Percentiles rank a stretch among this genome's conserved stretches.
These are phyloP conservation scores for Ochotona curzoniae DNA, from an alignment of 2,113 vertebrate genomes.

Conservation along the genomic window DNA sequence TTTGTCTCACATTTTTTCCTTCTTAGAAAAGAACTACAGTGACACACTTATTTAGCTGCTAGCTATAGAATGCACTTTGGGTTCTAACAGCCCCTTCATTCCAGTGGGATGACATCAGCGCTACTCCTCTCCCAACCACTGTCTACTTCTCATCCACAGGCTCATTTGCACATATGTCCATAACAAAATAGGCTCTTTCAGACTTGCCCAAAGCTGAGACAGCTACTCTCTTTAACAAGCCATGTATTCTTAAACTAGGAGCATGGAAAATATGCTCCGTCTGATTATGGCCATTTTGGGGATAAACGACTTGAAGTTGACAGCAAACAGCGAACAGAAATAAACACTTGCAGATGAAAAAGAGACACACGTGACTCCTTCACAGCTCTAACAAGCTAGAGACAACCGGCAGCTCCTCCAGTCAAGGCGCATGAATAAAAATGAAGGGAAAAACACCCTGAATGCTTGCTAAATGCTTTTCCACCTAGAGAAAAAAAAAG, in stretches of 20 bases:
- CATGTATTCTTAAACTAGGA: slow-evolving; percentile 55
- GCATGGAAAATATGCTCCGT: background rate
- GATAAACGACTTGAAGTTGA: slow-evolving; percentile 17
- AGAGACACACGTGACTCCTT: background rate
- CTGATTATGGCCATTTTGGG: background rate
- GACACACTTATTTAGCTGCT: slow-evolving; percentile 80
- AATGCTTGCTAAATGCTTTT: background rate
- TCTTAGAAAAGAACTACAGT: slow-evolving; percentile 81
- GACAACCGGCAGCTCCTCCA: background rate
- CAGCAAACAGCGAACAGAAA: slow-evolving; percentile 28
- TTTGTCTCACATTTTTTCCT: slow-evolving; percentile 85
- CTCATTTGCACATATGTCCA: slow-evolving; percentile 80
- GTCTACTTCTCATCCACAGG: slow-evolving; percentile 79
- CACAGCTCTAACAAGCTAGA: background rate
- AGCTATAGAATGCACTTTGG: slow-evolving; percentile 84
- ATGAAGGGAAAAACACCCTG: background rate
- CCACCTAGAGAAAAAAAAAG: slow-evolving; percentile 39
- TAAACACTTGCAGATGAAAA: slow-evolving; percentile 23
- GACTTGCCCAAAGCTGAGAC: slow-evolving; percentile 75
- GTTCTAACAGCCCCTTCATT: slow-evolving; percentile 84
- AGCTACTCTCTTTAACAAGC: slow-evolving; percentile 68
- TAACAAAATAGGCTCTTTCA: slow-evolving; percentile 81
- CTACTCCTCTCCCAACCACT: slow-evolving; percentile 69
- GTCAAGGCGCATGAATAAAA: background rate
- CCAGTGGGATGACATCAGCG: slow-evolving; percentile 85